Conservation (phyloP, 1,140 invertebrate genomes). For the Heterodera schachtii region DNA sequence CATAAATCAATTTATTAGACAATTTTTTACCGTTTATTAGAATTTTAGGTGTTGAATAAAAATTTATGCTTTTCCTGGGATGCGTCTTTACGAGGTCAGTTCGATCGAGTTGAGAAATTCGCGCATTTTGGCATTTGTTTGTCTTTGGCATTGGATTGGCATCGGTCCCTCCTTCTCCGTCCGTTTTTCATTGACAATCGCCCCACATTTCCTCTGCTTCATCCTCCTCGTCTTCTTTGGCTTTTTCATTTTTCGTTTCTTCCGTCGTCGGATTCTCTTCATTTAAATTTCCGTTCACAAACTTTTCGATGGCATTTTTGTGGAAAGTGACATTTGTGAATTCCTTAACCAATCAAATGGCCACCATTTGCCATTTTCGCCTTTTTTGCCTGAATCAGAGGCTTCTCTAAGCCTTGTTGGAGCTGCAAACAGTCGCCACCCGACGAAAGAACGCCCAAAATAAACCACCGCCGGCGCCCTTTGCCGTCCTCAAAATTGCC, state of each 20-base stretch:
- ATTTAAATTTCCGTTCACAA: background rate
- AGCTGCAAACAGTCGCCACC: background rate
- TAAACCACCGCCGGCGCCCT: constrained; percentile 15
- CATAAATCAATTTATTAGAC: too few relatives aligned
- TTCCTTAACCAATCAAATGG: background rate
- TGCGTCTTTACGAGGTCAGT: too few relatives aligned
- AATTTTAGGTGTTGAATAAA: too few relatives aligned
- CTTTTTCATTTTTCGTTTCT: background rate
- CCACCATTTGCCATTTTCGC: background rate
- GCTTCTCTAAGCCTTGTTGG: background rate
- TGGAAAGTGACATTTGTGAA: background rate
- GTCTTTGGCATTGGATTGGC: background rate
- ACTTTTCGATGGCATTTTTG: background rate
- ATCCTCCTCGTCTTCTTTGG: background rate
- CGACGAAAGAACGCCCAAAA: constrained; percentile 15
- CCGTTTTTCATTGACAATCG: background rate
- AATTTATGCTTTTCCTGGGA: too few relatives aligned
- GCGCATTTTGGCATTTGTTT: too few relatives aligned
- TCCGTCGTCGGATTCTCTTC: background rate
- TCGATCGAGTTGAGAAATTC: too few relatives aligned
- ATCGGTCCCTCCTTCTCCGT: too few relatives aligned
- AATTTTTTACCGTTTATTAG: too few relatives aligned
- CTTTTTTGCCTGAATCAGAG: background rate
- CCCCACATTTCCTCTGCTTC: background rate
- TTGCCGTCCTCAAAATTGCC: constrained; percentile 18